Base-by-base conservation (phyloP, 2,888 invertebrate genomes). In the Tetranychus truncatus region DNA sequence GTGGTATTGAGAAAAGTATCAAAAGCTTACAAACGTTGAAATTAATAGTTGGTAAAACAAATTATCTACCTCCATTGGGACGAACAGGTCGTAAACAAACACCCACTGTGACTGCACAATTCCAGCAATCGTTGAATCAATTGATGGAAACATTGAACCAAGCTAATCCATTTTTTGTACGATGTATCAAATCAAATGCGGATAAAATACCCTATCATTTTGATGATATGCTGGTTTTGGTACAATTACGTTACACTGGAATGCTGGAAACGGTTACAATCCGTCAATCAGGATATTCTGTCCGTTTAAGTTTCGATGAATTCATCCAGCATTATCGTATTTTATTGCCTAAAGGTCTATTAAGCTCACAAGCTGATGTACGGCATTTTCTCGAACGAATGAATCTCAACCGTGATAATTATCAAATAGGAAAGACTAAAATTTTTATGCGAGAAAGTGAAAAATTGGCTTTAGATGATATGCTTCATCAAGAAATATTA, bases 191-290 rank as follows among this genome's bases (percentile, higher is more conserved):
- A 84, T 94, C 94, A 75, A 96, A 96, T 83, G 88, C 90, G 76
- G 91, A 92, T 79, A 95, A 95, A 86, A 89, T 91, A 78, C 89
- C 95, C 0, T 93, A 93, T 82, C 88, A 89, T 79, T 95, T 95
- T 83, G 93, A 95, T 82, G 92, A 95, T 80, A 91, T 92, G 78
- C 91, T 94, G 0, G 94, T 95, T 9, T 89, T 94, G 80, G 86
- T 94, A 74, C 90, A 92, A 82, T 85, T 96, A 76, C 86, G 95
- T 11, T 96, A 96, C 83, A 95, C 95, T 0, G 96, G 96, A 77
- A 96, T 95, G 95, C 82, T 96, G 80, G 95, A 95, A 82, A 96
- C 95, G 0, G 95, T 95, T 18, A 86, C 94, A 79, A 95, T 96
- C 78, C 85, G 95, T 74, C 92, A 94, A 81, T 94, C 95, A 1